phyloP scores from a whole-genome alignment of 2,113 vertebrate species.

The Rhombomys opimus region DNA sequence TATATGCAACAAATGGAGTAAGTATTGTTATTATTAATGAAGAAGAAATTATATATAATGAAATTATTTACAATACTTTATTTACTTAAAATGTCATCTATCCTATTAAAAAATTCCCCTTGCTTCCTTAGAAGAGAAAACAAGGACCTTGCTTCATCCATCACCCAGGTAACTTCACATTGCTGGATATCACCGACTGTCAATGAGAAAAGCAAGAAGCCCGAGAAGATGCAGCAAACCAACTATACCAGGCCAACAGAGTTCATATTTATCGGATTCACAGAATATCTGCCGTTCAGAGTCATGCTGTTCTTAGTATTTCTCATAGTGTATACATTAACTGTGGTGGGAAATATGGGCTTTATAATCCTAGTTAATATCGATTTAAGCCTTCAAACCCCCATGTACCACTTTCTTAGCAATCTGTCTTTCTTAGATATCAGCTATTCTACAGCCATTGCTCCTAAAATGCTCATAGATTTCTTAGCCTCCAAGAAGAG shows the following conservation, averaged over 20 bases:
- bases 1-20: not conserved
- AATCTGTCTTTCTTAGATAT: slow-evolving; percentile 80
- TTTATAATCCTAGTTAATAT: slow-evolving; percentile 64
- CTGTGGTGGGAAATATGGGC: slow-evolving; percentile 70
- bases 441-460: slow-evolving; percentile 74
- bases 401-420: slow-evolving; percentile 80
- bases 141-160: not conserved
- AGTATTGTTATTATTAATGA: not conserved
- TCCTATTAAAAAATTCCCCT: not conserved
- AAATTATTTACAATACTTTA: not conserved
- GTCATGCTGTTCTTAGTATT: slow-evolving; percentile 72
- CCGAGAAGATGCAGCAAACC: slow-evolving; percentile 41
- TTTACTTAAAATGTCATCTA: not conserved
- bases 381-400: slow-evolving; percentile 63
- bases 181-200: not conserved
- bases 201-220: not conserved
- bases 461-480: slow-evolving; percentile 78
- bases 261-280: slow-evolving; percentile 80
- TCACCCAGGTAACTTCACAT: not conserved
- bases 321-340: slow-evolving; percentile 54
- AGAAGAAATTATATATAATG: not conserved
- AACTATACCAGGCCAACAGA: slow-evolving; percentile 60
- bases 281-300: slow-evolving; percentile 4
- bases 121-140: not conserved
- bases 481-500: slow-evolving; percentile 66